Evolutionary conservation across 1,140 invertebrate genomes (phyloP).

Genomic region (Panagrolaimus sp.): DNA sequence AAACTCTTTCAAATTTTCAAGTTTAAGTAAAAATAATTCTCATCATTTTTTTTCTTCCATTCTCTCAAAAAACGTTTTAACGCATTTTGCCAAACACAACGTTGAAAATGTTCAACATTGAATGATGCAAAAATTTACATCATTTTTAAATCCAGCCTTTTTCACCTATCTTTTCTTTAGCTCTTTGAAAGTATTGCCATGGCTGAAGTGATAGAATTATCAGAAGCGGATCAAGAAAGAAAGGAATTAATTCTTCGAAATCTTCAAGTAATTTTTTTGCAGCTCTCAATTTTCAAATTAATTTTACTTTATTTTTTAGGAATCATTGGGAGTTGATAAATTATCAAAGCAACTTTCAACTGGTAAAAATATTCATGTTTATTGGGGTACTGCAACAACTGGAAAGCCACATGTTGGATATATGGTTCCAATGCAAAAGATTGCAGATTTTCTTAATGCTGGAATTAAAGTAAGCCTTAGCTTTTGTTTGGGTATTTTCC

Average conservation of each 20-base stretch:
- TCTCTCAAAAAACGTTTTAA: not conserved
- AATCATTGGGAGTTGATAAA: constrained; percentile 89
- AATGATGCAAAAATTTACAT: not conserved
- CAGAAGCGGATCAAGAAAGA: constrained; percentile 29
- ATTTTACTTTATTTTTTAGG: constrained; percentile 67
- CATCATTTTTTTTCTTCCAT: not conserved
- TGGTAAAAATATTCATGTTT: constrained; percentile 79
- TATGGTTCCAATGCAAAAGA: constrained; percentile 97
- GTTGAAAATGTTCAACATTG: not conserved
- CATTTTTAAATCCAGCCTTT: not conserved
- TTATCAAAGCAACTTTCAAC: constrained; percentile 76
- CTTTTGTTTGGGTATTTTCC: no score
- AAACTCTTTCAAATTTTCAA: not conserved
- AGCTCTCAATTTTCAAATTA: constrained; percentile 14
- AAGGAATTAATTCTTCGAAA: constrained; percentile 44
- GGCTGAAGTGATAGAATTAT: constrained; percentile 23
- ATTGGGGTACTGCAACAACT: constrained; percentile 99
- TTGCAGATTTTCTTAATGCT: constrained; percentile 91
- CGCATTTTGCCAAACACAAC: constrained; percentile 12
- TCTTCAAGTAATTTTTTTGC: constrained; percentile 43
- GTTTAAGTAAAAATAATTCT: not conserved
- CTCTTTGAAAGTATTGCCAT: constrained; percentile 51
- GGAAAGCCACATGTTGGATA: constrained; percentile 97
- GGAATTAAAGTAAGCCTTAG: constrained; percentile 76
- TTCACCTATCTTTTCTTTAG: not conserved